Conservation (phyloP, 1,140 invertebrate genomes). For the Streblospio benedicti region DNA sequence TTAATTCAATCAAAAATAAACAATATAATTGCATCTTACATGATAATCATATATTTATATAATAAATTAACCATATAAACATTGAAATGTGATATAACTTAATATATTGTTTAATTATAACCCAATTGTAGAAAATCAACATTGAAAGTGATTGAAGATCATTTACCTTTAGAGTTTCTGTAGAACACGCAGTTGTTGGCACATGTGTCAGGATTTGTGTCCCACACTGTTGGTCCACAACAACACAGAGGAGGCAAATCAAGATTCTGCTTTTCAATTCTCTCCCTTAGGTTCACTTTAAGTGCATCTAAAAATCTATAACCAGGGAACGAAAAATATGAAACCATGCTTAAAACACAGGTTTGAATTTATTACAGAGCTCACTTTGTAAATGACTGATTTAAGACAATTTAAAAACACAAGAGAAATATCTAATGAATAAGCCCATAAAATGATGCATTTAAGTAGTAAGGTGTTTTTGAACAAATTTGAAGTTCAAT, state of each 20-base stretch:
- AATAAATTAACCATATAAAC: too few relatives aligned
- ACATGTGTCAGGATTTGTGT: constrained; percentile 42
- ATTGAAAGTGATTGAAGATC: not conserved
- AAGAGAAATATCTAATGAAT: too few relatives aligned
- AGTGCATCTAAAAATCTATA: constrained; percentile 39
- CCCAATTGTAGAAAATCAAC: not conserved
- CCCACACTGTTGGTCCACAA: constrained; percentile 39
- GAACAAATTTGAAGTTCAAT: too few relatives aligned
- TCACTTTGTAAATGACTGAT: too few relatives aligned
- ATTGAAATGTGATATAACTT: too few relatives aligned
- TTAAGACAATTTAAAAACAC: too few relatives aligned
- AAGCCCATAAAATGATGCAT: too few relatives aligned
- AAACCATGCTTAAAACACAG: not conserved
- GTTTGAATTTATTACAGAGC: too few relatives aligned
- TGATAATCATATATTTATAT: too few relatives aligned
- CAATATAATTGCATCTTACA: too few relatives aligned
- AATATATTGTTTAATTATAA: not conserved
- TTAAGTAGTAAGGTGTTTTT: too few relatives aligned
- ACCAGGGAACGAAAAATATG: not conserved
- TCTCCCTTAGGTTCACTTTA: constrained; percentile 31
- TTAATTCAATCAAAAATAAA: too few relatives aligned
- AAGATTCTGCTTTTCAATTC: constrained; percentile 26
- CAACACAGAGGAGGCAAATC: constrained; percentile 38
- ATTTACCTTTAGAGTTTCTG: constrained; percentile 39
- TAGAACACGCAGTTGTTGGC: constrained; percentile 46